Conservation (phyloP, 2,797 vertebrate genomes). For the Sebastes flavidus region DNA sequence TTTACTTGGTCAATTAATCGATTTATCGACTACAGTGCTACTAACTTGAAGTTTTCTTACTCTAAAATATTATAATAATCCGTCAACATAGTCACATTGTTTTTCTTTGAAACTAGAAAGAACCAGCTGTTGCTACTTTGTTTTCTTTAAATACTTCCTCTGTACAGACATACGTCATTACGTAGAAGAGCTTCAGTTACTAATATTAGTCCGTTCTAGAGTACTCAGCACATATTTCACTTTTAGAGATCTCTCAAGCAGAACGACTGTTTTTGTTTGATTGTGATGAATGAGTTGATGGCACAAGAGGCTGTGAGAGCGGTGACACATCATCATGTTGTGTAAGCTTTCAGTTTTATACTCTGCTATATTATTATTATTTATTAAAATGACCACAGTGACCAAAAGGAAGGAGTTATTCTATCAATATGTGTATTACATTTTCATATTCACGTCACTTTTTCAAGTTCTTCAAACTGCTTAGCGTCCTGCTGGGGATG, state of each 20-base stretch:
- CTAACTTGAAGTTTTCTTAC: neutral
- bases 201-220: neutral
- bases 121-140: neutral
- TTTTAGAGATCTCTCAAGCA: neutral
- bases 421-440: neutral
- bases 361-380: neutral
- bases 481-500: neutral
- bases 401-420: neutral
- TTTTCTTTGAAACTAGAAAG: neutral
- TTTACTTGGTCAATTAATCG: fast-evolving
- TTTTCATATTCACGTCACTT: neutral
- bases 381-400: neutral
- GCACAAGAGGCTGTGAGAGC: neutral
- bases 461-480: neutral
- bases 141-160: neutral
- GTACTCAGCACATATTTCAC: neutral
- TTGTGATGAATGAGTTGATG: neutral
- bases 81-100: neutral
- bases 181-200: neutral
- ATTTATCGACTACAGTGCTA: neutral
- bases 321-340: neutral
- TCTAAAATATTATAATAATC: neutral
- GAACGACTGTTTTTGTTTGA: neutral
- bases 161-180: neutral
- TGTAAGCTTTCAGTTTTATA: neutral